phyloP scores from a whole-genome alignment of 2,888 invertebrate genomes.

The Lathronympha strigana region DNA sequence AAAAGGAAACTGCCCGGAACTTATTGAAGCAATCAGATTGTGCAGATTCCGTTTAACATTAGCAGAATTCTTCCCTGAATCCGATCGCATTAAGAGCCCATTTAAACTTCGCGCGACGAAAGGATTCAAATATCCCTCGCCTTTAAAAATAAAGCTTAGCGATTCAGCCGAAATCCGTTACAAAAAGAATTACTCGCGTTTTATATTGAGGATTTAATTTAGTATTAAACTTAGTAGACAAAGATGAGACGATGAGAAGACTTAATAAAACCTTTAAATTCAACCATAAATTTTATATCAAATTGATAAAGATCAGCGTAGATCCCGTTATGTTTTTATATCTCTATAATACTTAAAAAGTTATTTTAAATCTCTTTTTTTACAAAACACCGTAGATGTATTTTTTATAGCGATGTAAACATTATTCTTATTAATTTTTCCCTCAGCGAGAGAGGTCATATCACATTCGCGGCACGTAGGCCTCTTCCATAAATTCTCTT shows the following conservation, averaged over 20 bases:
- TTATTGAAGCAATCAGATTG: constrained; percentile 81
- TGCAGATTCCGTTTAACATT: constrained; percentile 78
- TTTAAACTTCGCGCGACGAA: constrained; percentile 76
- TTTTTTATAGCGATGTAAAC: constrained; percentile 45
- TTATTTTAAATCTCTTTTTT: constrained; percentile 47
- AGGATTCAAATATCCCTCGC: constrained; percentile 69
- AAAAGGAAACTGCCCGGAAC: constrained; percentile 75
- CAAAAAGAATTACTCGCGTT: constrained; percentile 34
- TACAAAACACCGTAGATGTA: constrained; percentile 44
- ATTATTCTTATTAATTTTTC: constrained; percentile 62
- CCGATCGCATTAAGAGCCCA: constrained; percentile 78
- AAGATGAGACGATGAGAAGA: constrained; percentile 18
- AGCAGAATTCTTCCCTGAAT: constrained; percentile 75
- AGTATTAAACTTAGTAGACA: constrained; percentile 30
- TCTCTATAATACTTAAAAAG: constrained; percentile 45
- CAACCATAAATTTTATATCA: constrained; percentile 29
- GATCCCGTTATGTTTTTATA: constrained; percentile 42
- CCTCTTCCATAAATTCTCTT: constrained; percentile 68
- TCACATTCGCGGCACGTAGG: constrained; percentile 66
- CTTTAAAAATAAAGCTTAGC: constrained; percentile 66
- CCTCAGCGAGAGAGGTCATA: constrained; percentile 46
- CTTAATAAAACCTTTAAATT: constrained; percentile 34
- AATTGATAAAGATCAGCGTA: constrained; percentile 41
- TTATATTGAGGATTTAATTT: constrained; percentile 25
- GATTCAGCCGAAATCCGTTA: constrained; percentile 47